These are phyloP conservation scores for Phrynocephalus versicolor DNA, from an alignment of 2,113 vertebrate species.

Conservation along the genomic window DNA sequence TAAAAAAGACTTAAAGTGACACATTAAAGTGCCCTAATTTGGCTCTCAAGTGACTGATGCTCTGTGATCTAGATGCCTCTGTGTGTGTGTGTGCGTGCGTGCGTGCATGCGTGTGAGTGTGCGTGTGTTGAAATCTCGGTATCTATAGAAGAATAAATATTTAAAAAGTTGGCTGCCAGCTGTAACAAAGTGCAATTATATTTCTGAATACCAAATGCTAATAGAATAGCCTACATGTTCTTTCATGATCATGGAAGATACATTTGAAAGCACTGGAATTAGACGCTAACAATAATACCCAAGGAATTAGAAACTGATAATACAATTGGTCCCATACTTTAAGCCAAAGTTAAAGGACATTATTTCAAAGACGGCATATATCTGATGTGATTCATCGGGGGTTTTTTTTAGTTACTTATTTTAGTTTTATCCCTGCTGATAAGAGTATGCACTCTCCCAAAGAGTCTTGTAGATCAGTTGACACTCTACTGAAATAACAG, in stretches of 20 bases:
- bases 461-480: background rate
- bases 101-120: too few species aligned
- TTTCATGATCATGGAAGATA: background rate
- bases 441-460: background rate
- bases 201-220: background rate
- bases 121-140: background rate
- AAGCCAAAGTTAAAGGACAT: background rate
- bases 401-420: too few species aligned
- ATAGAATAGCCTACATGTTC: background rate
- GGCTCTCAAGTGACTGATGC: too few species aligned
- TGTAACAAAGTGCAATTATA: background rate
- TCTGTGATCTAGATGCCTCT: too few species aligned
- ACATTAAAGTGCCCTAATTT: too few species aligned
- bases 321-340: background rate
- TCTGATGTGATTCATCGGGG: background rate
- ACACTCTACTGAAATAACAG: background rate
- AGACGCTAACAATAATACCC: background rate
- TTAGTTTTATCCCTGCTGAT: background rate
- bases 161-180: background rate
- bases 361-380: background rate
- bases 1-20: too few species aligned
- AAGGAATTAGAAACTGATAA: background rate
- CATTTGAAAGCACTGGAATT: background rate
- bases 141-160: background rate
- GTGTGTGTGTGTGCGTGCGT: too few species aligned